Percentiles rank a stretch among this genome's conserved stretches.
These are phyloP conservation scores for Nibea coibor DNA, from an alignment of 2,113 vertebrate species.

Conservation along the genomic window DNA sequence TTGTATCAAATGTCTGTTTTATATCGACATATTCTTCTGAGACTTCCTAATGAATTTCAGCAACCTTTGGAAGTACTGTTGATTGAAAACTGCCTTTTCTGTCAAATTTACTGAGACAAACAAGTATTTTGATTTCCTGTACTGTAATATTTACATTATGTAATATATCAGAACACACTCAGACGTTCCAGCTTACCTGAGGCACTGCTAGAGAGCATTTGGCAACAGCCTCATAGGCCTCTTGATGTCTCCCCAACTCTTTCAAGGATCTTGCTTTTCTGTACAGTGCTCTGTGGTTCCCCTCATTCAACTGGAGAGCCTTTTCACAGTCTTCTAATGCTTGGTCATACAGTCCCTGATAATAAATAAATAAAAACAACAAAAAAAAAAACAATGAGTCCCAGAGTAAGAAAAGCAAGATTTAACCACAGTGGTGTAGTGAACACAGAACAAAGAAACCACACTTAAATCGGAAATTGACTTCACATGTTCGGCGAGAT, in stretches of 20 bases:
- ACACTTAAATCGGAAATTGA: not conserved
- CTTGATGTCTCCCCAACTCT: slow-evolving; percentile 89
- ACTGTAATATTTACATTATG: too few species aligned
- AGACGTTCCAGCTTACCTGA: slow-evolving; percentile 84
- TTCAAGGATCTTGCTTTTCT: slow-evolving; percentile 93
- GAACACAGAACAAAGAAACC: not conserved
- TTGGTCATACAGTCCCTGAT: slow-evolving; percentile 89
- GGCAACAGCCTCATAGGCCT: slow-evolving; percentile 95
- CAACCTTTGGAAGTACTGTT: not conserved
- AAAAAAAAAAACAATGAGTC: not conserved
- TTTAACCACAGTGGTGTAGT: not conserved
- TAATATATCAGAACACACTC: not conserved
- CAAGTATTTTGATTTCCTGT: not conserved
- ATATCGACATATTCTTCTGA: too few species aligned
- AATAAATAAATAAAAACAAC: not conserved
- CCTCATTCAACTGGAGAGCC: slow-evolving; percentile 89
- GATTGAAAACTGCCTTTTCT: not conserved
- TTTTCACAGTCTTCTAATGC: slow-evolving; percentile 92
- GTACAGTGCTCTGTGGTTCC: slow-evolving; percentile 93
- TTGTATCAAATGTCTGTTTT: too few species aligned
- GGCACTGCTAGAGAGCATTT: slow-evolving; percentile 95
- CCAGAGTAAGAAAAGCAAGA: slow-evolving; percentile 3
- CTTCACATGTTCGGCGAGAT: slow-evolving; percentile 4
- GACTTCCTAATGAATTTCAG: not conserved
- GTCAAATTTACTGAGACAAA: not conserved